phyloP scores from a whole-genome alignment of 2,797 vertebrate genomes.

The Malurus leucopterus region DNA sequence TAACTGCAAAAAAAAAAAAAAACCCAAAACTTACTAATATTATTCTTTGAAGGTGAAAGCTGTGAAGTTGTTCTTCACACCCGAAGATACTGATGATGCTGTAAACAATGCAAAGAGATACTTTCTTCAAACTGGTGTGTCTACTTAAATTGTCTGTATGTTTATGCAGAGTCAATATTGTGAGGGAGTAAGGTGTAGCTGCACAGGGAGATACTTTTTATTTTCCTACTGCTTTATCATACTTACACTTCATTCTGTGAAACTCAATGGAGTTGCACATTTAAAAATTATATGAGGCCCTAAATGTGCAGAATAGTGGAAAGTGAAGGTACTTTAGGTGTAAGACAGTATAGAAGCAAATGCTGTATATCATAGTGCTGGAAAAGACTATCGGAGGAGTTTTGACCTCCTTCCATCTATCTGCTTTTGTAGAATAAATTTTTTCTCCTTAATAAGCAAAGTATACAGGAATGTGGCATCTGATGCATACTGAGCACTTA shows the following conservation, averaged over 20 bases:
- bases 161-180: background rate
- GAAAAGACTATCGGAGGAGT: background rate
- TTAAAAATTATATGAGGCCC: background rate
- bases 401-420: background rate
- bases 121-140: slow-evolving; percentile 87
- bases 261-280: background rate
- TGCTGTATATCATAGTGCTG: background rate
- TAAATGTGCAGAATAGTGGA: background rate
- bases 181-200: background rate
- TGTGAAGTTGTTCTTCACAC: slow-evolving; percentile 87
- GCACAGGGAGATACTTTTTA: background rate
- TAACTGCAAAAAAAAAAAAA: background rate
- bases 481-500: background rate
- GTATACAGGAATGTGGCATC: background rate
- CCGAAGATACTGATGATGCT: slow-evolving; percentile 84
- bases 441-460: background rate
- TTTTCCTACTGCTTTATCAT: background rate
- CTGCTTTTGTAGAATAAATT: background rate
- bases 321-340: background rate
- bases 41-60: slow-evolving; percentile 77
- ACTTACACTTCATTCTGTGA: background rate
- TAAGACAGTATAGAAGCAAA: background rate
- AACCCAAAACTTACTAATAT: background rate
- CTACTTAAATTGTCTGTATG: background rate
- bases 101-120: slow-evolving; percentile 87